phyloP scores from a whole-genome alignment of 2,797 vertebrate genomes.

The Crenichthys baileyi region DNA sequence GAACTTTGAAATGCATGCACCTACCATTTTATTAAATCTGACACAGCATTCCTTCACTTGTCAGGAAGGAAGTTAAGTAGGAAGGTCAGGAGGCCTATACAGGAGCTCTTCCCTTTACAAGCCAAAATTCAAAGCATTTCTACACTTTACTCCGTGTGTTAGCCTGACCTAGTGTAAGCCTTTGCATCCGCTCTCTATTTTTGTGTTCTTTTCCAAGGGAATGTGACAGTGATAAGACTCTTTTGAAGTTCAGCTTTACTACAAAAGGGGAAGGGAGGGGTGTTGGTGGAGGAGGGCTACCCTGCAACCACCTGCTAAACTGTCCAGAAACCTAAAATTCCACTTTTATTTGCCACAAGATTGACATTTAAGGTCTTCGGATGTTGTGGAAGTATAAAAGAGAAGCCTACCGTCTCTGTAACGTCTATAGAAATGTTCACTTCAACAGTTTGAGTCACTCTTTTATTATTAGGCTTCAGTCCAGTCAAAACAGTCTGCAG shows the following conservation, averaged over 20 bases:
- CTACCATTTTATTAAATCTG: constrained; percentile 68
- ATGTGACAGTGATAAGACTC: constrained; percentile 61
- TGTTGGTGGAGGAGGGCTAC: neutral
- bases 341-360: constrained; percentile 5
- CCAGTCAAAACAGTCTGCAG: constrained; percentile 69
- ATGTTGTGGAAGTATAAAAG: neutral
- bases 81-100: constrained; percentile 68
- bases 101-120: constrained; percentile 74
- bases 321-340: constrained; percentile 1
- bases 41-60: constrained; percentile 72
- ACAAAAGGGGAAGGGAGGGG: constrained; percentile 34
- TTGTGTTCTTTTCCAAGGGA: constrained; percentile 61
- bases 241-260: constrained; percentile 71
- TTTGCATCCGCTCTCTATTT: constrained; percentile 76
- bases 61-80: constrained; percentile 79
- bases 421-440: neutral
- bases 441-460: constrained; percentile 17
- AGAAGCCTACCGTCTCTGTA: neutral
- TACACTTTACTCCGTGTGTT: constrained; percentile 67
- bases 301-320: constrained; percentile 29
- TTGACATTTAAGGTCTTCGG: constrained; percentile 2
- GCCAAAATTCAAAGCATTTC: constrained; percentile 79
- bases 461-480: constrained; percentile 38
- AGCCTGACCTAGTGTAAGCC: constrained; percentile 66
- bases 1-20: constrained; percentile 24